A percentile compares a stretch with the other conserved stretches of the same genome.
phyloP scores from a whole-genome alignment of 2,113 vertebrate genomes.

The Gasterosteus nipponicus region DNA sequence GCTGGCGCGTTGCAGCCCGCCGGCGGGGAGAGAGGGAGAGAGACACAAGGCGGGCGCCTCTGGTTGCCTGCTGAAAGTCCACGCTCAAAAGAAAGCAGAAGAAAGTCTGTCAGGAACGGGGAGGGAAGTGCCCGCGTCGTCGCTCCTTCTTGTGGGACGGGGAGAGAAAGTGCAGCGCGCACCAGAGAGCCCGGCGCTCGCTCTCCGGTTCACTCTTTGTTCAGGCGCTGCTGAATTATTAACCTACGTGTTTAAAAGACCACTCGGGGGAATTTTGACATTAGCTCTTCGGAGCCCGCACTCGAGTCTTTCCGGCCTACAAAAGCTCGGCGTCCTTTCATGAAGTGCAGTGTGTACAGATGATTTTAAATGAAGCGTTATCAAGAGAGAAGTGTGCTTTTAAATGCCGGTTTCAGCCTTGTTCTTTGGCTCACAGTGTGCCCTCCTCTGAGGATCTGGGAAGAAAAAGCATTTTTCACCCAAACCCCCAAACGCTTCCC shows the following conservation, averaged over 20 bases:
- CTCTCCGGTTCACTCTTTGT: slow-evolving; percentile 68
- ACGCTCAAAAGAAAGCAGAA: slow-evolving; percentile 35
- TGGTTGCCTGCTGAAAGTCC: slow-evolving; percentile 16
- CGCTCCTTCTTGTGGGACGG: slow-evolving; percentile 64
- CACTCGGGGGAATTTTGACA: slow-evolving; percentile 59
- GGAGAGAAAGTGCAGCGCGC: slow-evolving; percentile 51
- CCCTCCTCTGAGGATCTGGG: slow-evolving; percentile 41
- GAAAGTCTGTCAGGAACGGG: slow-evolving; percentile 26
- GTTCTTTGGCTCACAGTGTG: slow-evolving; percentile 34
- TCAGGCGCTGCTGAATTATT: slow-evolving; percentile 75
- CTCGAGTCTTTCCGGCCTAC: slow-evolving; percentile 38
- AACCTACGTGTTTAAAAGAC: slow-evolving; percentile 70
- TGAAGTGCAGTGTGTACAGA: slow-evolving; percentile 34
- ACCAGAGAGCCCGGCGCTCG: slow-evolving; percentile 39
- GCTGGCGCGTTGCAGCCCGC: slow-evolving; percentile 25
- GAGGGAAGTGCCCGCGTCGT: slow-evolving; percentile 44
- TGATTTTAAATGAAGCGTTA: slow-evolving; percentile 43
- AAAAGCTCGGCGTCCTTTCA: slow-evolving; percentile 49
- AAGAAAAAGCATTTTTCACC: slow-evolving; percentile 43
- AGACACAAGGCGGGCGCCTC: slow-evolving; percentile 5
- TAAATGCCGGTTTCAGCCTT: slow-evolving; percentile 50
- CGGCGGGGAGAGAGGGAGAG: slow-evolving; percentile 17
- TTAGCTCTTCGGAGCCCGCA: slow-evolving; percentile 38
- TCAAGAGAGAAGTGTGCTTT: too few relatives aligned
- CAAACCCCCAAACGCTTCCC: slow-evolving; percentile 31